phyloP scores from a whole-genome alignment of 1,140 invertebrate genomes.

The Drosophila burlai region DNA sequence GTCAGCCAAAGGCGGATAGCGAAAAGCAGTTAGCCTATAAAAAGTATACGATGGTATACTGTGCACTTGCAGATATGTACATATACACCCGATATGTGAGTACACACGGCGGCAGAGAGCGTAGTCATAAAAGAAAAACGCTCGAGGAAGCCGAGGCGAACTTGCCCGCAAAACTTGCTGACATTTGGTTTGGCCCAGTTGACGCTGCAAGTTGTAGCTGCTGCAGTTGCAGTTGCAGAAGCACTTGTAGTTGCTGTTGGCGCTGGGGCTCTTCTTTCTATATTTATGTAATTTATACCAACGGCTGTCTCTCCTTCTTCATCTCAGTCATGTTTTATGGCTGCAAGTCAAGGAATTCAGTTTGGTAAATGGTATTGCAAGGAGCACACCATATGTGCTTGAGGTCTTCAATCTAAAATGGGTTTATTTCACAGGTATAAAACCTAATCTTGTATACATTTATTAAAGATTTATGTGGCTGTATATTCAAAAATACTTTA shows the following conservation, averaged over 20 bases:
- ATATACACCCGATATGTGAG: constrained; percentile 22
- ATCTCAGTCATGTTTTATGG: constrained; percentile 36
- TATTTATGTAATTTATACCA: constrained; percentile 43
- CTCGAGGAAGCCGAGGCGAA: constrained; percentile 37
- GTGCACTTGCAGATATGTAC: constrained; percentile 29
- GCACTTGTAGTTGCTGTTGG: constrained; percentile 23
- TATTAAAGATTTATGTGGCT: neutral
- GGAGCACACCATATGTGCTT: constrained; percentile 16
- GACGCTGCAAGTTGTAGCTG: constrained; percentile 54
- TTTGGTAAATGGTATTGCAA: constrained; percentile 10
- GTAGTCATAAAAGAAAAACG: constrained; percentile 46
- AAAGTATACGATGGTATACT: constrained; percentile 33
- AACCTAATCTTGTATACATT: neutral
- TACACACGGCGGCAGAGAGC: constrained; percentile 31
- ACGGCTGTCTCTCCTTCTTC: constrained; percentile 10
- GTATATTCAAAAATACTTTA: neutral
- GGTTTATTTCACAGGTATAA: constrained; percentile 1
- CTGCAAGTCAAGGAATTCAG: constrained; percentile 19
- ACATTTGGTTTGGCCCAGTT: constrained; percentile 72
- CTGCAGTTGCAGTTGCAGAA: constrained; percentile 23
- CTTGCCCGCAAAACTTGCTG: constrained; percentile 67
- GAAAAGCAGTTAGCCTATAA: constrained; percentile 77
- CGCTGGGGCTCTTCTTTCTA: constrained; percentile 24
- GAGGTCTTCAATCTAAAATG: constrained; percentile 7
- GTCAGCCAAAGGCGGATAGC: constrained; percentile 66